Percentiles rank a stretch among this genome's conserved stretches.
phyloP scores from a whole-genome alignment of 1,140 invertebrate genomes.

The Penaeus chinensis region DNA sequence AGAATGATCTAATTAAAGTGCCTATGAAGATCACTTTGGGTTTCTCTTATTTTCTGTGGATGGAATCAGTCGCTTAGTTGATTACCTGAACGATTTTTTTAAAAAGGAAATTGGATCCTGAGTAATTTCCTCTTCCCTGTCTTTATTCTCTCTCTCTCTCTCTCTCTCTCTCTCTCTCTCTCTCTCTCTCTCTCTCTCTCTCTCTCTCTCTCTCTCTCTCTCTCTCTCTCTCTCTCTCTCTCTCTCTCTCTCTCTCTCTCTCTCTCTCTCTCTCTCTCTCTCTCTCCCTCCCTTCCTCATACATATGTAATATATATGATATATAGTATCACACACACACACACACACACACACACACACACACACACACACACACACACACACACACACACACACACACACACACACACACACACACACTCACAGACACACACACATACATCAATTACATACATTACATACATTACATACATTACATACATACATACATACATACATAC shows the following conservation, averaged over 20 bases:
- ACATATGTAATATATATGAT: no score
- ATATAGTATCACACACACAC: no score
- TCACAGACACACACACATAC: no score
- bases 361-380: background rate
- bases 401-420: background rate
- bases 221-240: background rate
- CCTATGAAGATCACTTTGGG: no score
- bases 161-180: conserved; percentile 33
- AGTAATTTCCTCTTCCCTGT: background rate
- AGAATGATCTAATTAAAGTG: no score
- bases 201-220: conserved; percentile 18
- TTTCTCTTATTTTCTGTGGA: no score
- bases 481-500: conserved; percentile 23
- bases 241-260: background rate
- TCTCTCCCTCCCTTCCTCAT: conserved; percentile 2
- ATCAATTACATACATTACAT: background rate
- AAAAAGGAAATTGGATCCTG: no score
- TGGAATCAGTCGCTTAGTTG: no score
- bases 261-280: background rate
- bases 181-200: conserved; percentile 21
- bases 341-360: background rate
- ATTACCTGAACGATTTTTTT: no score
- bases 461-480: conserved; percentile 13
- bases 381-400: background rate
- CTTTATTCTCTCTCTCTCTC: conserved; percentile 29